Evolutionary conservation across 2,888 invertebrate genomes (phyloP), one percentile per base, ranked within the genome.

Genomic region (Cetonia aurata): DNA sequence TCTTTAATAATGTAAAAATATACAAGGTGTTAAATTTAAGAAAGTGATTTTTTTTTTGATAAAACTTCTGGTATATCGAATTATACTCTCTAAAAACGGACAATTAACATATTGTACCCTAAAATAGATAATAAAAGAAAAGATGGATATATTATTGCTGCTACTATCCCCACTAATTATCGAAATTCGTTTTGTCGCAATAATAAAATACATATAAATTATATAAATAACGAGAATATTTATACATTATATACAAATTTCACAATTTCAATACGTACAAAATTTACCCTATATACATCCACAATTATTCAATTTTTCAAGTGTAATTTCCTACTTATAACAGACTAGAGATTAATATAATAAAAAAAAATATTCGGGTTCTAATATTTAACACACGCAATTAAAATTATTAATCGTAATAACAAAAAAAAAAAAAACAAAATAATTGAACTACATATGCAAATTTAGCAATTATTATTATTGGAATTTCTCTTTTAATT

Each of bases 401-500:
- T 52, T 9, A 37, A 46, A 41, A 37, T 42, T 31, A 62, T 8
- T 9, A 13, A 50, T 50, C 12, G 19, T 41, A 6, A 56, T 46
- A 70, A 67, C 17, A 62, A 67, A 55, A 65, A 46, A 33, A 50
- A 25, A 12, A 83, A 82, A 82, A 57, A 72, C 33, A 52, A 62
- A 62, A 53, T 19, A 69, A 65, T 69, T 65, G 53, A 62, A 65
- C 62, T 65, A 69, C 15, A 37, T 1, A 8, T 37, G 37, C 4
- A 8, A 9, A 50, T 50, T 62, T 41, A 6, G 6, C 6, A 50
- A 13, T 33, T 17, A 48, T 31, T 48, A 33, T 87, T 86, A 94
- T 82, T 93, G 92, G 82, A 93, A 89, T 84, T 94, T 95, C 80
- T 91, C 87, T 84, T 90, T 90, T 75, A 98, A 86, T 82, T 89